phyloP scores from a whole-genome alignment of 2,113 vertebrate genomes.

The Rhea americana region DNA sequence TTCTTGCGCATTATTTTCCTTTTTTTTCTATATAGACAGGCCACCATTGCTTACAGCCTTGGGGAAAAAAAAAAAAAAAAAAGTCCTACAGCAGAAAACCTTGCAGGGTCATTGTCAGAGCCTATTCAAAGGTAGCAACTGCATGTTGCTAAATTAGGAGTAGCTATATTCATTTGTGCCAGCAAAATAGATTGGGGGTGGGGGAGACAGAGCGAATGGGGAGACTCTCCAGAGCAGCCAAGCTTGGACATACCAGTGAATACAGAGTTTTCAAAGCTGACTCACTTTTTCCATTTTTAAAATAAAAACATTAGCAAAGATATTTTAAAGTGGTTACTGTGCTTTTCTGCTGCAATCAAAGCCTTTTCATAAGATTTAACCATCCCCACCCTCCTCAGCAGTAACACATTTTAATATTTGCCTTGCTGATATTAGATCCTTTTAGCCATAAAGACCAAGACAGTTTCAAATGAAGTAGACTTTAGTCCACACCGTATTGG shows the following conservation, averaged over 20 bases:
- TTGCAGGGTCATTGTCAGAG: neutral
- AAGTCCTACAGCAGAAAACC: neutral
- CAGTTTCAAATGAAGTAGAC: slow-evolving; percentile 3
- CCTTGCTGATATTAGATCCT: slow-evolving; percentile 6
- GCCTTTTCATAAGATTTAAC: slow-evolving; percentile 11
- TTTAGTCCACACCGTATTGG: slow-evolving; percentile 22
- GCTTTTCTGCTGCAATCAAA: slow-evolving; percentile 50
- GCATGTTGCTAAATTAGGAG: slow-evolving; percentile 40
- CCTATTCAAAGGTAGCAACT: neutral
- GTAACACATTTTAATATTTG: slow-evolving; percentile 19
- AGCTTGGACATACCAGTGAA: slow-evolving; percentile 38
- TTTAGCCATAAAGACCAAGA: slow-evolving; percentile 9
- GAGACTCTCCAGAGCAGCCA: slow-evolving; percentile 46
- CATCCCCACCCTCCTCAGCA: neutral
- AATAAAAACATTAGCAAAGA: slow-evolving; percentile 58
- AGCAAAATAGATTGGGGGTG: neutral
- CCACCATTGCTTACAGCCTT: neutral
- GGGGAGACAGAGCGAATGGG: neutral
- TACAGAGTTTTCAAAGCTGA: slow-evolving; percentile 41
- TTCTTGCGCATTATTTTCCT: neutral
- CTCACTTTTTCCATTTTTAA: slow-evolving; percentile 67
- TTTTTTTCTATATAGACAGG: neutral
- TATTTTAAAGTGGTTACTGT: slow-evolving; percentile 48
- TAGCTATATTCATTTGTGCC: neutral
- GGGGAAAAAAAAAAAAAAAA: neutral